Conservation (phyloP, 2,113 vertebrate genomes). For the Onychostruthus taczanowskii region DNA sequence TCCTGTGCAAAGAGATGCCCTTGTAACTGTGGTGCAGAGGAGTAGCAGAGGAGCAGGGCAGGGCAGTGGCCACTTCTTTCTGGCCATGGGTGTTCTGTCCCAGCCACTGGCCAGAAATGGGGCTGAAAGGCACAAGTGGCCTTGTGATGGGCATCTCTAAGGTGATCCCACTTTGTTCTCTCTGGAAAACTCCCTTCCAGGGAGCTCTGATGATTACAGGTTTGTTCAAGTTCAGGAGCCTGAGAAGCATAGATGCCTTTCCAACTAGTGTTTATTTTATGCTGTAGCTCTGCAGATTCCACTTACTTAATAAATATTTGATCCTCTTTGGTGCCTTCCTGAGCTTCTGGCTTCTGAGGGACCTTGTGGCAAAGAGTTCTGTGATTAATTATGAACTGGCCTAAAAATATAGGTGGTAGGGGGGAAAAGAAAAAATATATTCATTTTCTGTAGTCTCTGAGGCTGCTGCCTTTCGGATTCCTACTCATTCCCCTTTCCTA, state of each 20-base stretch:
- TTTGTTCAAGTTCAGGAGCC: background rate
- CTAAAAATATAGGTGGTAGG: background rate
- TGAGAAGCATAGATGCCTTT: background rate
- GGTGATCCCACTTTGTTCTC: background rate
- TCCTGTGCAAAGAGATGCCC: background rate
- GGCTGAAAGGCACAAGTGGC: background rate
- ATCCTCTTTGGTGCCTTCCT: background rate
- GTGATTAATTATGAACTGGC: background rate
- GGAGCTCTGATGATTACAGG: background rate
- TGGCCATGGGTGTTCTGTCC: background rate
- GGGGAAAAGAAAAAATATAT: background rate
- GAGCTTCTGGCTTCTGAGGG: background rate
- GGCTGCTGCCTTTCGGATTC: background rate
- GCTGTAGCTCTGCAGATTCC: background rate
- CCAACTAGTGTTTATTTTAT: background rate
- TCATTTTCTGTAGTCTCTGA: background rate
- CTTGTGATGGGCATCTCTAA: background rate
- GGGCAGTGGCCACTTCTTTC: background rate
- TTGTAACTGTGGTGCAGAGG: background rate
- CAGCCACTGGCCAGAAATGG: background rate
- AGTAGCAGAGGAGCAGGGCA: background rate
- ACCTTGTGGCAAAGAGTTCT: background rate
- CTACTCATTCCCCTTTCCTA: background rate
- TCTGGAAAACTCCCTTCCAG: background rate
- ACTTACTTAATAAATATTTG: conserved; percentile 11